Evolutionary conservation across 2,888 invertebrate genomes (phyloP).

Genomic region (Steinernema carpocapsae): DNA sequence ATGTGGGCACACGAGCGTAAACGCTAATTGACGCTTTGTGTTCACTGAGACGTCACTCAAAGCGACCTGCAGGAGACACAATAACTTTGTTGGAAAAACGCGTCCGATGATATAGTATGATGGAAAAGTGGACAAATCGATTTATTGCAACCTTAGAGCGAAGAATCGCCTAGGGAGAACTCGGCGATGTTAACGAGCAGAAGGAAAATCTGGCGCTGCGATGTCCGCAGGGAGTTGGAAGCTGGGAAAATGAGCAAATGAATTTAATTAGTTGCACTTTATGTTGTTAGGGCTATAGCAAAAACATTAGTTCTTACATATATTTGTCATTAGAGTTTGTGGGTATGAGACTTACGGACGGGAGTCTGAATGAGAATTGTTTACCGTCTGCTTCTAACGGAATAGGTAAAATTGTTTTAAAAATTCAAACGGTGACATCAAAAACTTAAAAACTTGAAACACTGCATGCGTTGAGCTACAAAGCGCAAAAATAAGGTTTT

Average conservation of each 20-base stretch:
- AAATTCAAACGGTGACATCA: not conserved
- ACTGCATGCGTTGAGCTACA: too few species aligned
- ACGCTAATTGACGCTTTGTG: not conserved
- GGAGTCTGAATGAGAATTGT: too few species aligned
- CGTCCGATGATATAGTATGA: too few species aligned
- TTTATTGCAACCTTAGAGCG: too few species aligned
- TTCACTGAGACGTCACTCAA: not conserved
- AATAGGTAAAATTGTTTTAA: not conserved
- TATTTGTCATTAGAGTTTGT: not conserved
- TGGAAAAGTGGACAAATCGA: too few species aligned
- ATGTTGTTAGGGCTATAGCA: not conserved
- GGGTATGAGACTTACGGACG: too few species aligned
- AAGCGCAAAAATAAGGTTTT: too few species aligned
- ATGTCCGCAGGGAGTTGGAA: not conserved
- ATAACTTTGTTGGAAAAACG: too few species aligned
- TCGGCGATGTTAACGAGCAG: too few species aligned
- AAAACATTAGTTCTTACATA: not conserved
- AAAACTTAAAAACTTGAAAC: not conserved
- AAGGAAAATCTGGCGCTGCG: too few species aligned
- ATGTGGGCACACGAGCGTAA: not conserved
- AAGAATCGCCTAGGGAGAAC: too few species aligned
- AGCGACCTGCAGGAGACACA: not conserved
- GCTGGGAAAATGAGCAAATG: constrained; percentile 6
- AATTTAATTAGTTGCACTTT: constrained; percentile 1
- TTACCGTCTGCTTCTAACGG: too few species aligned